Conservation (phyloP, 2,888 invertebrate species). For the Cheilosia vulpina region DNA sequence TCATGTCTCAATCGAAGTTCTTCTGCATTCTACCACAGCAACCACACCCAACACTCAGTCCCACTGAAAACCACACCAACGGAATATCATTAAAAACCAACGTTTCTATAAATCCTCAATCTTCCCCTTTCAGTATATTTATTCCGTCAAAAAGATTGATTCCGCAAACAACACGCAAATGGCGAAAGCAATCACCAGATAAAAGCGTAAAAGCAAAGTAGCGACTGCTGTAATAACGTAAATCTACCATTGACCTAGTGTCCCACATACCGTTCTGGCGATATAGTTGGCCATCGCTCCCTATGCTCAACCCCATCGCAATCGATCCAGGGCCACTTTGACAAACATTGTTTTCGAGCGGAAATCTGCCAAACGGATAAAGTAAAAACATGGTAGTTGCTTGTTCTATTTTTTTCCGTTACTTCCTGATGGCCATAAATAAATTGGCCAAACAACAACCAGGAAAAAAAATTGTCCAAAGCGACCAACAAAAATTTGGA, state of each 20-base stretch:
- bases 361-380: conserved; percentile 46
- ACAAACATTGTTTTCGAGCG: conserved; percentile 31
- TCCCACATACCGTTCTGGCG: conserved; percentile 40
- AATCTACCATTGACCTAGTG: conserved; percentile 70
- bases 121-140: background rate
- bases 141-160: conserved; percentile 15
- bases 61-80: background rate
- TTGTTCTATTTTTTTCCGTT: conserved; percentile 28
- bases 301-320: conserved; percentile 21
- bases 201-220: conserved; percentile 13
- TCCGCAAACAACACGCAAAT: conserved; percentile 33
- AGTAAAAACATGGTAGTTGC: conserved; percentile 19
- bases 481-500: conserved; percentile 15
- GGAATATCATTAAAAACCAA: background rate
- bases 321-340: conserved; percentile 55
- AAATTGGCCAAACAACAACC: conserved; percentile 51
- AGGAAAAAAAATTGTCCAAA: background rate
- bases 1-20: background rate
- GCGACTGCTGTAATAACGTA: conserved; percentile 32
- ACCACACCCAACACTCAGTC: background rate
- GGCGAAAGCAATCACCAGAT: conserved; percentile 42
- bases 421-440: conserved; percentile 45
- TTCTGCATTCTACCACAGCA: background rate
- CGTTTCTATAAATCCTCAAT: background rate
- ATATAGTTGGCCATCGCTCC: conserved; percentile 16